Evolutionary conservation across 1,140 invertebrate genomes (phyloP).

Genomic region (Heliconius congener): DNA sequence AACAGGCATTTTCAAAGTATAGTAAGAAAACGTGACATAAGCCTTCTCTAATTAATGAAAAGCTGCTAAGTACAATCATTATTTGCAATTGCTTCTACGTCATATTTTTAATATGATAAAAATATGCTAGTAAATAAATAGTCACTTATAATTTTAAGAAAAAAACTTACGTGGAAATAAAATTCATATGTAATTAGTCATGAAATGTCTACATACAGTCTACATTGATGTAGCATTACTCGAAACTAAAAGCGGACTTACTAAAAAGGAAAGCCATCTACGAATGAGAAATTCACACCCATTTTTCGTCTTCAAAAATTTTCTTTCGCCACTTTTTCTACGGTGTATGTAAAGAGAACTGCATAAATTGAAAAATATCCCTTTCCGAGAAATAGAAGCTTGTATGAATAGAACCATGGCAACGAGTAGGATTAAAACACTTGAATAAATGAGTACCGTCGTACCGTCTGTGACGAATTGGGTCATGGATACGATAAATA

Average conservation of each 20-base stretch:
- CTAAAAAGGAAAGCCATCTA: conserved; percentile 1
- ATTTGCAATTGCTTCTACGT: too few species aligned
- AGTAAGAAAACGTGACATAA: too few species aligned
- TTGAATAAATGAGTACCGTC: neutral
- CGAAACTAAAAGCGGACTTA: neutral
- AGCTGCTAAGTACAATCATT: too few species aligned
- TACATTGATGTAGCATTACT: neutral
- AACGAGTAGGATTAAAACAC: neutral
- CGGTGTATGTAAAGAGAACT: neutral
- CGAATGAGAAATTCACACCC: conserved; percentile 1
- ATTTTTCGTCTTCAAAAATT: conserved; percentile 3
- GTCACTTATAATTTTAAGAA: neutral
- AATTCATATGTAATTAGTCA: neutral
- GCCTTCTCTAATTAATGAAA: too few species aligned
- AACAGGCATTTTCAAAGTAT: too few species aligned
- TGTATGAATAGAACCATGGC: neutral
- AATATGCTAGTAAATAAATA: too few species aligned
- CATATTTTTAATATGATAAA: too few species aligned
- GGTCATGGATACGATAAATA: conserved; percentile 8
- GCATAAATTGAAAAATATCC: conserved; percentile 11
- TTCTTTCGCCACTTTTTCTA: neutral
- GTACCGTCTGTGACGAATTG: neutral
- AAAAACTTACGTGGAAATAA: neutral
- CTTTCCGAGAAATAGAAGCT: neutral
- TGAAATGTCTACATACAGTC: neutral